Conservation (phyloP, 2,113 vertebrate species). For the Lichenostomus cassidix region DNA sequence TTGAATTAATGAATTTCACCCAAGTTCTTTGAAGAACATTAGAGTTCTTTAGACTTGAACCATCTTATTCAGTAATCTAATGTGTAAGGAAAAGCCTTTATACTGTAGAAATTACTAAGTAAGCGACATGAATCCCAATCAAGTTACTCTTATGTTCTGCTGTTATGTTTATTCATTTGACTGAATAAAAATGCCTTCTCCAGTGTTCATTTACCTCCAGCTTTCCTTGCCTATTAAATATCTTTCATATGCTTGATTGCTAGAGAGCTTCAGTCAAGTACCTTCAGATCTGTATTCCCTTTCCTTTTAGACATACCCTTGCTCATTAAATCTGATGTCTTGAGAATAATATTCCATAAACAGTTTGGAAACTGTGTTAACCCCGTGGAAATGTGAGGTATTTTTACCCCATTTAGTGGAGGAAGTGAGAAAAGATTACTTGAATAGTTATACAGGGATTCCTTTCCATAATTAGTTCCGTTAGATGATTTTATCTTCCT, state of each 20-base stretch:
- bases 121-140: background rate
- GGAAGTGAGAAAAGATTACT: background rate
- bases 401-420: background rate
- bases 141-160: background rate
- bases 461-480: background rate
- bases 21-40: background rate
- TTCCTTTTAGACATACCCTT: background rate
- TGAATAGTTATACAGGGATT: background rate
- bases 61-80: background rate
- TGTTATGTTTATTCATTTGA: background rate
- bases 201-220: background rate
- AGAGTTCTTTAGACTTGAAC: background rate
- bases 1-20: background rate
- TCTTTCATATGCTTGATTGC: slow-evolving; percentile 4
- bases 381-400: background rate
- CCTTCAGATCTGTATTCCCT: background rate
- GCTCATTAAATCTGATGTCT: background rate
- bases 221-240: background rate
- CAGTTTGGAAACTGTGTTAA: background rate
- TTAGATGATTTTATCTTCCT: background rate
- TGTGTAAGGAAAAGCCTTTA: background rate
- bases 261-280: background rate
- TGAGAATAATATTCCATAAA: background rate
- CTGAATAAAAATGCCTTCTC: background rate
- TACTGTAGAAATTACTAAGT: background rate